Evolutionary conservation across 2,113 vertebrate species (phyloP).

Genomic region (Cyanistes caeruleus): DNA sequence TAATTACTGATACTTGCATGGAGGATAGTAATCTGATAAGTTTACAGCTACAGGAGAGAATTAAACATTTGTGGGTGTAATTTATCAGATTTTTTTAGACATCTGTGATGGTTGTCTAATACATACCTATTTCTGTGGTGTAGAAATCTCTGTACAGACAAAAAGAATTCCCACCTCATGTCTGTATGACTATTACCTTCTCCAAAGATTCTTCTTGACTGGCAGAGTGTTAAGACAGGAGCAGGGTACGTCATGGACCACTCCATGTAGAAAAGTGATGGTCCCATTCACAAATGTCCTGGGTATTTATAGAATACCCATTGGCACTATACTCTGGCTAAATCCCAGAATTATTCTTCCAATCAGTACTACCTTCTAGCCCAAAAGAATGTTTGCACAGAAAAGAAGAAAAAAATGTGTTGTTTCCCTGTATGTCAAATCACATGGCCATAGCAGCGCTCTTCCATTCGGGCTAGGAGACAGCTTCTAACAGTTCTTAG

Average conservation of each 20-base stretch:
- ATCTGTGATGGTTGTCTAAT: background rate
- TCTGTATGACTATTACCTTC: background rate
- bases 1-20: background rate
- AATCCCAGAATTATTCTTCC: background rate
- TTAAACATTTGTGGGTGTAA: background rate
- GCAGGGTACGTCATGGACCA: background rate
- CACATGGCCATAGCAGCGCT: rapidly evolving
- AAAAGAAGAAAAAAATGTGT: too few species aligned
- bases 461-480: background rate
- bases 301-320: background rate
- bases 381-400: background rate
- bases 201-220: background rate
- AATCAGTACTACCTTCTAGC: background rate
- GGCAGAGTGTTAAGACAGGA: background rate
- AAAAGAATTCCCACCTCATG: background rate
- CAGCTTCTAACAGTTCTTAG: background rate
- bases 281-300: background rate
- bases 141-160: background rate
- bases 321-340: background rate
- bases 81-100: background rate
- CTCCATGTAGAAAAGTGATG: background rate
- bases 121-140: rapidly evolving
- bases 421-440: background rate
- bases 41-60: background rate
- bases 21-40: background rate